Evolutionary conservation across 1,140 invertebrate genomes (phyloP), one percentile per base, ranked within the genome.

Genomic region (Leucophenga varia): DNA sequence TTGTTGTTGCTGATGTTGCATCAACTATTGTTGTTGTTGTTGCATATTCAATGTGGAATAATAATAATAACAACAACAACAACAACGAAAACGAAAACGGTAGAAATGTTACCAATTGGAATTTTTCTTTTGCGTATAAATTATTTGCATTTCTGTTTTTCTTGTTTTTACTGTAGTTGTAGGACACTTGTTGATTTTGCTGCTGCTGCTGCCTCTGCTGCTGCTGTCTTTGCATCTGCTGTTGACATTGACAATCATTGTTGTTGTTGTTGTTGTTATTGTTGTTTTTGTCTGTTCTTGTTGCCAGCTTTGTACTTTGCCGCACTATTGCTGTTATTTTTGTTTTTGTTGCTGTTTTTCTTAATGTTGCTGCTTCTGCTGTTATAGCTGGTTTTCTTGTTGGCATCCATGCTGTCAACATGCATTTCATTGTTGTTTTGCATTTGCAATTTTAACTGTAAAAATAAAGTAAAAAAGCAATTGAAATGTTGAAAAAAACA

Each of bases 371-470:
- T 41, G 18, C 41, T 55, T 12, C 47, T 53, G 37, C 40, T 18
- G 39, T 32, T 47, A 14, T 22, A 35, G n/a, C 36, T 49, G 55
- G 47, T 63, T 51, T 43, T 52, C 47, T 37, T 47, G 31, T 35
- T 46, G 38, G 20, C 21, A 38, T 93, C 90, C 91, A 95, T 93
- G 60, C 91, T 89, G 1, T 61, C 60, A 67, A 61, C 54, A 56
- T 53, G 64, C 64, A 72, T 72, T 60, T 72, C 69, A 72, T 72
- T 72, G 69, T 72, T 59, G 64, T 57, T 61, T 64, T 61, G 63
- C 67, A 71, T 71, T 59, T 51, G 63, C 47, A 48, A 57, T 56
- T 54, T 44, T 49, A 54, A 46, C 57, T 69, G 52, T 19, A 60
- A 49, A 28, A 28, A 18, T 20, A 45, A 6, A 38, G 28, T 13